Evolutionary conservation across 2,888 invertebrate genomes (phyloP), one percentile per base, ranked within the genome.

Genomic region (Margaritifera margaritifera): DNA sequence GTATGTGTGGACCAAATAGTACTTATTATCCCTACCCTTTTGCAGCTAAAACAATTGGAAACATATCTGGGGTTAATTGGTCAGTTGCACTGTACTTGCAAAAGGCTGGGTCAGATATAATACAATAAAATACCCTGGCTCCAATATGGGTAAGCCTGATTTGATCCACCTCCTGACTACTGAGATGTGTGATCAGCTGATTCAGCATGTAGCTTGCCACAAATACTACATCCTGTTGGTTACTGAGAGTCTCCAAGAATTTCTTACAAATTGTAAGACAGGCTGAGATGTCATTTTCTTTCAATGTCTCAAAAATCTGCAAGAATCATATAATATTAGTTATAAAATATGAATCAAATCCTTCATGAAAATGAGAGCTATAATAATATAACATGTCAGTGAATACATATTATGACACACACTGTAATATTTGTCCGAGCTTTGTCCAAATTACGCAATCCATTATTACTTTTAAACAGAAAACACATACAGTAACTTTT

Each of bases 151-250:
- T 74, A 15, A 85, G 80, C 25, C 79, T 74, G 50, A 85, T 75
- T 64, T 75, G 70, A 27, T 84, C 80, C 42, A 66, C 51, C 50
- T 80, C 75, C 8, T 75, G 69, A 18, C 73, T 66, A 5, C 69
- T 62, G 31, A 87, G 71, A 24, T 78, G 67, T 11, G 67, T 25
- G 11, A 71, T 42, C 63, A 89, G 76, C 27, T 84, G 80, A 42
- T 80, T 75, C 64, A 87, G 72, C 74, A 88, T 80, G 71, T 84
- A 87, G 70, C 81, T 78, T 1, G 85, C 76, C 52, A 88, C 66
- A 75, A 87, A 86, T 66, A 85, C 75, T 25, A 84, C 79, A 74
- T 86, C 81, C 19, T 71, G 69, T 58, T 84, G 83, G 54, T 82
- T 74, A 18, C 72, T 74, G 66, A 88, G 75, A 53, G 71, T 73